Evolutionary conservation across 92 coral and sea anemone species (phyloP).

Genomic region (Porites rus): DNA sequence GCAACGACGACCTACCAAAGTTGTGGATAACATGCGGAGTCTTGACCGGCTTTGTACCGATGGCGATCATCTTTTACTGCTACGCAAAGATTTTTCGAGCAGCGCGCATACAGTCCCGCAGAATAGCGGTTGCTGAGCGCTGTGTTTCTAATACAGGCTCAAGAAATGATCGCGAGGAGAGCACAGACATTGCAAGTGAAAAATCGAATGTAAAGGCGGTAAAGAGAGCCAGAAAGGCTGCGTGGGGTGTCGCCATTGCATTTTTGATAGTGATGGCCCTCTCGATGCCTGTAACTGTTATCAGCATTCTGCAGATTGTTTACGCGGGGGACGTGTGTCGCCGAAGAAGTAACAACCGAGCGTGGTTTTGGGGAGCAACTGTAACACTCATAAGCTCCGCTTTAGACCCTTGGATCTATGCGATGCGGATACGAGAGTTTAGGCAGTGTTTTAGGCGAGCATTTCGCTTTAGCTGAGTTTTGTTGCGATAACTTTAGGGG

Average conservation of each 20-base stretch:
- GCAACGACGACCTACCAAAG: slow-evolving; percentile 46
- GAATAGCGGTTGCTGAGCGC: slow-evolving; percentile 32
- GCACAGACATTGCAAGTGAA: slow-evolving; percentile 3
- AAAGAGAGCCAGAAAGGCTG: slow-evolving; percentile 71
- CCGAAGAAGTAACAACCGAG: slow-evolving; percentile 37
- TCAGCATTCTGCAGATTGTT: slow-evolving; percentile 61
- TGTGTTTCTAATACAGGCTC: background rate
- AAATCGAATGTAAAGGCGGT: slow-evolving; percentile 39
- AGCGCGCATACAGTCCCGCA: slow-evolving; percentile 49
- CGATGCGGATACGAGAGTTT: slow-evolving; percentile 69
- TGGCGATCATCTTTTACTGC: slow-evolving; percentile 48
- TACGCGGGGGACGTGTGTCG: slow-evolving; percentile 42
- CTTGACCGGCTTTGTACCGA: slow-evolving; percentile 47
- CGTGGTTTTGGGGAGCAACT: slow-evolving; percentile 75
- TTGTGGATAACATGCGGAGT: slow-evolving; percentile 55
- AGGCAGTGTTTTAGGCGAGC: slow-evolving; percentile 53
- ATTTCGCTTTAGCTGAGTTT: slow-evolving; percentile 5
- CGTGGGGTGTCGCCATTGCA: slow-evolving; percentile 74
- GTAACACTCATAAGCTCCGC: slow-evolving; percentile 69
- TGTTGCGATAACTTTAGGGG: background rate
- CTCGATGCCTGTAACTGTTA: slow-evolving; percentile 62
- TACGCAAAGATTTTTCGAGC: slow-evolving; percentile 53
- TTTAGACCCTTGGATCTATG: slow-evolving; percentile 82
- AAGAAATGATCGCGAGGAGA: background rate
- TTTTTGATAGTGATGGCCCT: slow-evolving; percentile 52